phyloP scores from a whole-genome alignment of 2,797 vertebrate species.

The Labroides dimidiatus region DNA sequence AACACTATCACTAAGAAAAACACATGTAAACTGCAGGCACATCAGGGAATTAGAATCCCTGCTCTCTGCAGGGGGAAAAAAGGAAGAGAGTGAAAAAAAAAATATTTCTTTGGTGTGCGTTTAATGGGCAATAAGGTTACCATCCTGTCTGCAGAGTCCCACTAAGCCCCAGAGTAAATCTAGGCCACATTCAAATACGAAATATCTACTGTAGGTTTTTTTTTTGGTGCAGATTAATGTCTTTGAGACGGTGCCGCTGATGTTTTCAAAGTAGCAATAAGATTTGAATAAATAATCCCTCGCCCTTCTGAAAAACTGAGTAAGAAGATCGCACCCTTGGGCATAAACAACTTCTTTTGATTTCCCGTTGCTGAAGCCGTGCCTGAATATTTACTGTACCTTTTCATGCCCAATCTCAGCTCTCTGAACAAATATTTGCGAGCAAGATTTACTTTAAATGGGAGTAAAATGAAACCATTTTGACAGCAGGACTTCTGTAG shows the following conservation, averaged over 20 bases:
- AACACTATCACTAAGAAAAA: conserved; percentile 25
- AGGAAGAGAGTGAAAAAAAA: conserved; percentile 9
- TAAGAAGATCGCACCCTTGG: conserved; percentile 59
- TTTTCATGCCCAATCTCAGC: conserved; percentile 34
- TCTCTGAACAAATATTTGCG: conserved; percentile 33
- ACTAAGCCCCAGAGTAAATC: conserved; percentile 52
- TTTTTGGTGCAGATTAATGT: conserved; percentile 55
- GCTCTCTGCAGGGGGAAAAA: conserved; percentile 14
- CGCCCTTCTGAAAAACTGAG: conserved; percentile 50
- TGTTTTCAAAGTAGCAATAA: conserved; percentile 71
- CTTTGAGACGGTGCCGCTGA: conserved; percentile 62
- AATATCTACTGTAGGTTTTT: conserved; percentile 52
- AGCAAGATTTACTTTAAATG: not conserved
- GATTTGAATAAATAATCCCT: conserved; percentile 76
- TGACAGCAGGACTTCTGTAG: not conserved
- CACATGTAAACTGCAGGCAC: conserved; percentile 18
- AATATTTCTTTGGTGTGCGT: conserved; percentile 37
- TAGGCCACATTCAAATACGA: conserved; percentile 62
- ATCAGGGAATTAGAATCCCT: conserved; percentile 12
- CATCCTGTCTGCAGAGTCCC: conserved; percentile 44
- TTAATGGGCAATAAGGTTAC: conserved; percentile 56
- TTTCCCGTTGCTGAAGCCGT: conserved; percentile 49
- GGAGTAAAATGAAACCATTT: not conserved
- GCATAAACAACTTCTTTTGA: conserved; percentile 73
- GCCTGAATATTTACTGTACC: conserved; percentile 46